Percentiles rank a stretch among this genome's conserved stretches.
Evolutionary conservation across 1,140 invertebrate species (phyloP).

Genomic region (Heliconius hewitsoni): DNA sequence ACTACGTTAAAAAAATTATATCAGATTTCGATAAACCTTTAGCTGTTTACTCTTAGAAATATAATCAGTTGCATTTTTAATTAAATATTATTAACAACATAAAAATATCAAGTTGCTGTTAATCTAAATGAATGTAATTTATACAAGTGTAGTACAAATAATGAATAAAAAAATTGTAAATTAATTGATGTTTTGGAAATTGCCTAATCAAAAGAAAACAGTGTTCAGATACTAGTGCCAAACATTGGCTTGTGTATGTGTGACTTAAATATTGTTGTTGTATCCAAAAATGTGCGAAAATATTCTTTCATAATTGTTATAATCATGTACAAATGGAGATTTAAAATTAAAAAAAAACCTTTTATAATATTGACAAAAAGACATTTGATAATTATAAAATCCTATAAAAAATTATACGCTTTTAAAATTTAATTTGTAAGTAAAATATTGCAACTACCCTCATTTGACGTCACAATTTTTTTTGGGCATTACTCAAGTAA

Average conservation of each 20-base stretch:
- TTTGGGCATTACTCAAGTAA: neutral
- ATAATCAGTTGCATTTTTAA: too few species aligned
- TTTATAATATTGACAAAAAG: too few species aligned
- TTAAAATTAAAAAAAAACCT: neutral
- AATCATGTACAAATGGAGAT: neutral
- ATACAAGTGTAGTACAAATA: constrained; percentile 11
- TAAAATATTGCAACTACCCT: too few species aligned
- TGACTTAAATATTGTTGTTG: neutral
- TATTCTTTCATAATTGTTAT: neutral
- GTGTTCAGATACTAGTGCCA: constrained; percentile 65
- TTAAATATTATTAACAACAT: too few species aligned
- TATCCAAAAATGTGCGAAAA: neutral
- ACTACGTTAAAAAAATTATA: too few species aligned
- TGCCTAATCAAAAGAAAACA: constrained; percentile 30
- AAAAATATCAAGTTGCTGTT: neutral
- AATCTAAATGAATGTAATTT: neutral
- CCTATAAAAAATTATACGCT: too few species aligned
- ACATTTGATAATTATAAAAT: too few species aligned
- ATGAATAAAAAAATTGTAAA: neutral
- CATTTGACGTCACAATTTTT: neutral
- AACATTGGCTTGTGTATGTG: constrained; percentile 46
- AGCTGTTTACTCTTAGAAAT: too few species aligned
- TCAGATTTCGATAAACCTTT: too few species aligned
- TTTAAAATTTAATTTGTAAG: too few species aligned
- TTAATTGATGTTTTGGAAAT: neutral